Percentiles rank a stretch among this genome's conserved stretches.
phyloP scores from a whole-genome alignment of 2,113 vertebrate species.

The Malurus cyaneus region DNA sequence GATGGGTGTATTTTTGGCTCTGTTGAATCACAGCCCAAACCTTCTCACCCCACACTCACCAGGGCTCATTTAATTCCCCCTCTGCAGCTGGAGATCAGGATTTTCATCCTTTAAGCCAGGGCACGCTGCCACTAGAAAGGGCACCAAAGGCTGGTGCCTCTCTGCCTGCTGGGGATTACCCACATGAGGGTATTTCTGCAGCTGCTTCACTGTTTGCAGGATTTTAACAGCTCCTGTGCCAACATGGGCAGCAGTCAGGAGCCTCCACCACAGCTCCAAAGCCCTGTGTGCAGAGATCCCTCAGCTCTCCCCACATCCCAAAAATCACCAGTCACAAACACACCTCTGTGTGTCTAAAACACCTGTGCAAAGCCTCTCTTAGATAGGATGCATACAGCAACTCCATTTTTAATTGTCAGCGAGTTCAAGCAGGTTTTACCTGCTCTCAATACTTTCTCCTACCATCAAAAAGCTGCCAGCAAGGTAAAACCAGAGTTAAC shows the following conservation, averaged over 20 bases:
- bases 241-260: background rate
- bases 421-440: background rate
- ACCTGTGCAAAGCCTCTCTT: background rate
- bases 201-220: background rate
- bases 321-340: background rate
- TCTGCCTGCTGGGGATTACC: background rate
- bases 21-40: background rate
- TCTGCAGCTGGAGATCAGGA: background rate
- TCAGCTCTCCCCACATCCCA: background rate
- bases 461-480: background rate
- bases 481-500: background rate
- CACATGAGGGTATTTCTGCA: background rate
- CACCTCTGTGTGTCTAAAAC: rapidly evolving
- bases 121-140: background rate
- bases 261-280: background rate
- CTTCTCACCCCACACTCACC: background rate
- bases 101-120: slow-evolving; percentile 2
- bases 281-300: background rate
- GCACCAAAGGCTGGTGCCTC: background rate
- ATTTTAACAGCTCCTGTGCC: background rate
- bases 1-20: background rate
- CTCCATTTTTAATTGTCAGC: background rate
- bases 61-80: background rate
- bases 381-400: background rate
- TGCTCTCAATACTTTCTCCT: background rate